Base-by-base conservation (phyloP, 2,113 vertebrate species). In the Nematolebias whitei region DNA sequence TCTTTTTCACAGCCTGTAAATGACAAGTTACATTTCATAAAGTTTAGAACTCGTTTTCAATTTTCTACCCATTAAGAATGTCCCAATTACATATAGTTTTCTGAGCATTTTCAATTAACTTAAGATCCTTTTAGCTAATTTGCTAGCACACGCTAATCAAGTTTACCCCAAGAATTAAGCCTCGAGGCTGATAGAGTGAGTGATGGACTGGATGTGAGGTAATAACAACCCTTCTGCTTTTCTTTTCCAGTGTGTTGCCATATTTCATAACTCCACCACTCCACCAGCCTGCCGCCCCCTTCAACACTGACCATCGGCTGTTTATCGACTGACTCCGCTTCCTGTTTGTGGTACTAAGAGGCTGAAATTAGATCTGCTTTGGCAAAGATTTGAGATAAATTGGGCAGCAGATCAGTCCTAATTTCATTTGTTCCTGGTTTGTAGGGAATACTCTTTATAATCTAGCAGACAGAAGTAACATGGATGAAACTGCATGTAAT, bases 301-400 rank as follows among this genome's bases (percentile, higher is more conserved):
- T 50, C 72, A 64, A 47, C 68, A 73, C 63, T 70, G 67, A 86
- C 79, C 76, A 73, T 71, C 77, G 80, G 74, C 80, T 85, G 76
- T 87, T 87, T 85, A 90, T 90, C 78, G 80, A 84, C 85, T 77
- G 78, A 62, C 77, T 79, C 79, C 84, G 63, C 87, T 88, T 91
- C 85, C 89, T 90, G 87, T 89, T 85, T 85, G 84, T 79, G 82
- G 80, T 86, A 78, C 83, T 86, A 79, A 90, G 85, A 89, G 88
- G 82, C 71, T 90, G 87, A 86, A 88, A 90, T 91, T 87, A 88
- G 82, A 90, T 89, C 89, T 83, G 79, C 76, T 85, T 88, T 65
- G 56, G 74, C 19, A 52, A 82, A 80, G 82, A 84, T 90, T 82
- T 81, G 70, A 88, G 85, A 88, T 89, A 83, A 87, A 90, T 90